Base-by-base conservation (phyloP, 2,113 vertebrate species). In the Dipodomys merriami region DNA sequence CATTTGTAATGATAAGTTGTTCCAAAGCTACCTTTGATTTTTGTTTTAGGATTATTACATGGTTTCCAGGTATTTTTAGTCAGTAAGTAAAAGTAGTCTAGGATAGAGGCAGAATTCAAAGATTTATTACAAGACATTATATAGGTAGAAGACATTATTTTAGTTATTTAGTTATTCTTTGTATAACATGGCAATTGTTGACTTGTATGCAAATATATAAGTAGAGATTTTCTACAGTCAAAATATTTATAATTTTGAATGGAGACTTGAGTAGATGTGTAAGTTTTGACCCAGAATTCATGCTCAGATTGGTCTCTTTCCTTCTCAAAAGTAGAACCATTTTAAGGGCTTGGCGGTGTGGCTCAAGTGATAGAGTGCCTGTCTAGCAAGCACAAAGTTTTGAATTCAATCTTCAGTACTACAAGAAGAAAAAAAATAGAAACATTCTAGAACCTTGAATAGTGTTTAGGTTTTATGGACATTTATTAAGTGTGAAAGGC, bases 1-100 rank as follows among this genome's bases (percentile, higher is more conserved):
- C 19, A 69, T 94, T 91, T 94, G 30, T 89, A 88, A 10, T 72
- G n/a, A 86, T 29, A 78, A 13, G 39, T 88, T 90, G 5, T 91
- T 91, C 53, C 39, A 88, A 60, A 89, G 39, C 30, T 69, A 39
- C 39, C 77, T 91, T 95, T 93, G 74, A 78, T 92, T 83, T 96
- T 88, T 95, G 20, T 73, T 92, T 88, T 91, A 76, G 27, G 30
- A 64, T 76, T 92, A 86, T 95, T 92, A 68, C 23, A 57, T 88
- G 49, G 30, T 44, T 84, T 95, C n/a, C 7, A 82, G 20, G 29
- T 88, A 49, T 72, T 88, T 80, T 10, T 83, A 93, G 30, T 79
- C 13, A 76, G 7, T 76, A 89, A 68, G 20, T 95, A 65, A 88
- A 83, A 93, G 72, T 88, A 82, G 84, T 84, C 29, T 93, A 39